Evolutionary conservation across 2,888 invertebrate species (phyloP).

Genomic region (Tetropium fuscum): DNA sequence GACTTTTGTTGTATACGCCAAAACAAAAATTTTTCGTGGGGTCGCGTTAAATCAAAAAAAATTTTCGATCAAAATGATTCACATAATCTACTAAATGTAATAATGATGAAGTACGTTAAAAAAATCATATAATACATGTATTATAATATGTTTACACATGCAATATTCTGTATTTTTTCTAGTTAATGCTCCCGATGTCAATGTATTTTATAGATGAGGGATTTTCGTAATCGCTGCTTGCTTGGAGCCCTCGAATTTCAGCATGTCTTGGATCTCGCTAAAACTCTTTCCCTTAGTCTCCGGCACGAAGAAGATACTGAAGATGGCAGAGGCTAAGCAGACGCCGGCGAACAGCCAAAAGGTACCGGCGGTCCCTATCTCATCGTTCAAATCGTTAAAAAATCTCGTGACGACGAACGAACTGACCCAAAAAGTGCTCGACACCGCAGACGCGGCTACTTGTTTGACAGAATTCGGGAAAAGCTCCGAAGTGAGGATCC

Average conservation of each 20-base stretch:
- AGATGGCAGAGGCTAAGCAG: conserved; percentile 72
- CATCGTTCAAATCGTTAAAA: conserved; percentile 70
- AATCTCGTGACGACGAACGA: conserved; percentile 81
- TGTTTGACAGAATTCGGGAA: conserved; percentile 83
- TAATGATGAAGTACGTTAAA: too few relatives aligned
- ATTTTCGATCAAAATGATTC: too few relatives aligned
- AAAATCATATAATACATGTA: too few relatives aligned
- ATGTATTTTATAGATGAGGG: too few relatives aligned
- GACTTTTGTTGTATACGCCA: too few relatives aligned
- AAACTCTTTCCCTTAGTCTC: conserved; percentile 92
- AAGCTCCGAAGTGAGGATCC: conserved; percentile 84
- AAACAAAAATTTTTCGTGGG: too few relatives aligned
- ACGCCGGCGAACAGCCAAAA: conserved; percentile 79
- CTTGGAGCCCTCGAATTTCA: conserved; percentile 12
- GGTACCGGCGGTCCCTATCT: conserved; percentile 73
- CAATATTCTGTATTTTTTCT: too few relatives aligned
- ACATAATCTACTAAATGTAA: too few relatives aligned
- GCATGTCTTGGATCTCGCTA: conserved; percentile 81
- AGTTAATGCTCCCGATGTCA: too few relatives aligned
- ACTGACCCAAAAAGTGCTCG: conserved; percentile 79
- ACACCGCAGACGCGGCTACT: conserved; percentile 78
- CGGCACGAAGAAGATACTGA: conserved; percentile 82
- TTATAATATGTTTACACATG: too few relatives aligned
- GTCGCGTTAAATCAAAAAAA: too few relatives aligned
- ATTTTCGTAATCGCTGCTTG: background rate